A percentile compares a stretch with the other conserved stretches of the same genome.
Conservation (phyloP, 1,140 invertebrate genomes). For the Orchesella cincta region DNA sequence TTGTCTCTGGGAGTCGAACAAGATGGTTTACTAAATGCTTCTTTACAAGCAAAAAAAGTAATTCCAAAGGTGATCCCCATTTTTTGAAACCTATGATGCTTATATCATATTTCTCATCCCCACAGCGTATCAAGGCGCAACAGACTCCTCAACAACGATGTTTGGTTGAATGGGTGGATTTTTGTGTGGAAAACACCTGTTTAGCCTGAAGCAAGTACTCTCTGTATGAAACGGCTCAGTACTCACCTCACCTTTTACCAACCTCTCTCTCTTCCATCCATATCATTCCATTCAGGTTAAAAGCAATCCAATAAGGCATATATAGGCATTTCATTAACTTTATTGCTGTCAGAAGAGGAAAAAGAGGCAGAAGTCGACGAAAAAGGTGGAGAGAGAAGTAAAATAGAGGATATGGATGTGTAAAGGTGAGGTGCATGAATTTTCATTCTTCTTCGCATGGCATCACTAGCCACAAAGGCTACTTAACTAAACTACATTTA, state of each 20-base stretch:
- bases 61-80: too few relatives aligned
- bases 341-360: background rate
- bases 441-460: background rate
- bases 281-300: background rate
- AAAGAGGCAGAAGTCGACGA: background rate
- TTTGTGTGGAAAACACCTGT: conserved; percentile 22
- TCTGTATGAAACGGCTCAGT: background rate
- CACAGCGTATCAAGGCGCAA: background rate
- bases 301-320: background rate
- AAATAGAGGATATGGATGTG: background rate
- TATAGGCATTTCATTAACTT: conserved; percentile 19
- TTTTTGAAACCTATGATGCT: background rate
- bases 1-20: too few relatives aligned
- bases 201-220: conserved; percentile 15
- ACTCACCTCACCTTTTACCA: background rate
- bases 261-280: background rate
- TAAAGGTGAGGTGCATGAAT: background rate
- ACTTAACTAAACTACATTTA: too few relatives aligned
- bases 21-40: too few relatives aligned
- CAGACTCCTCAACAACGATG: background rate
- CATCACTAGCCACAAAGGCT: too few relatives aligned
- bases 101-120: background rate
- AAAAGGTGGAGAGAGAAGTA: background rate
- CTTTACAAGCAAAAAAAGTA: too few relatives aligned
- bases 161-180: conserved; percentile 10